Evolutionary conservation across 1,140 invertebrate species (phyloP).

Genomic region (Vanessa tameamea): DNA sequence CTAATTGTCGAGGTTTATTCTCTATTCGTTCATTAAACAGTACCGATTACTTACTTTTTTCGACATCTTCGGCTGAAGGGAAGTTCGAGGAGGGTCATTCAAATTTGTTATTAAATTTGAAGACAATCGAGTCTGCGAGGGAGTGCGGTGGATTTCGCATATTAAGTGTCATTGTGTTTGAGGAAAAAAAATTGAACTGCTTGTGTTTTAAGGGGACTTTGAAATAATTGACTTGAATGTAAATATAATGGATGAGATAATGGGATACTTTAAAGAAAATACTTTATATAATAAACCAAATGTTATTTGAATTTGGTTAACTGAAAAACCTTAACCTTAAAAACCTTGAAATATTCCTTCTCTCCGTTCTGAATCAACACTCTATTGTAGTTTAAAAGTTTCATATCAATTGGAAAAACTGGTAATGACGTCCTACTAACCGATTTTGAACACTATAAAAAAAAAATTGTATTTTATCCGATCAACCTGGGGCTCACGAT

Average conservation of each 20-base stretch:
- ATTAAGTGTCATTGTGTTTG: conserved; percentile 42
- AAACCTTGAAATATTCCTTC: too few species aligned
- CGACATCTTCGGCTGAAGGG: conserved; percentile 6
- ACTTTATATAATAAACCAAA: too few species aligned
- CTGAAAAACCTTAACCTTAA: too few species aligned
- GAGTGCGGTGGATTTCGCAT: conserved; percentile 38
- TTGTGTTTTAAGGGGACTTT: conserved; percentile 2
- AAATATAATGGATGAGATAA: not conserved
- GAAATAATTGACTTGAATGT: not conserved
- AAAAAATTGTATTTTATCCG: too few species aligned
- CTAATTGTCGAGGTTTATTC: not conserved
- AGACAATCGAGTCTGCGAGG: conserved; percentile 52
- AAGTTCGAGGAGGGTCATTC: conserved; percentile 42
- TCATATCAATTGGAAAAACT: too few species aligned
- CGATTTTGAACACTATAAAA: too few species aligned
- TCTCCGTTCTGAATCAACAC: too few species aligned
- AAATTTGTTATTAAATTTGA: conserved; percentile 66
- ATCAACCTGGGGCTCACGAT: too few species aligned
- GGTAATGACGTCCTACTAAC: too few species aligned
- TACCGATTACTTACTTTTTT: conserved; percentile 6
- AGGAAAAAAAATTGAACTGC: conserved; percentile 30
- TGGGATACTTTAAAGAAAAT: not conserved
- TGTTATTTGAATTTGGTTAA: too few species aligned
- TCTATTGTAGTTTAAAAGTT: too few species aligned
- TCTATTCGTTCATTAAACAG: not conserved